Percentiles rank a stretch among this genome's conserved stretches.
phyloP scores from a whole-genome alignment of 2,113 vertebrate genomes.

The Urocolius indicus region DNA sequence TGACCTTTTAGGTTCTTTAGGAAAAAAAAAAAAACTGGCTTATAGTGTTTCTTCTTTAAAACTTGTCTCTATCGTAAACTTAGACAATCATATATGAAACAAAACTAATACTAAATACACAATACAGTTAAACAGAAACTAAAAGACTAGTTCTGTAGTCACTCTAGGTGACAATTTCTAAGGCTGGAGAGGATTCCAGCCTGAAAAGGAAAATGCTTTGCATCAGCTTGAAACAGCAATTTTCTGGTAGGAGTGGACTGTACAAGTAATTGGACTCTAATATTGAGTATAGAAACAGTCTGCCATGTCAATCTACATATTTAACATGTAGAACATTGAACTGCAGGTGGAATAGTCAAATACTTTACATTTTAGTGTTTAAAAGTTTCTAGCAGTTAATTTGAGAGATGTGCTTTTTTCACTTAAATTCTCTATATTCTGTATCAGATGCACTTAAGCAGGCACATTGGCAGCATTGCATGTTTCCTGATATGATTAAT shows the following conservation, averaged over 20 bases:
- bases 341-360: not conserved
- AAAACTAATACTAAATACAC: not conserved
- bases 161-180: not conserved
- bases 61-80: not conserved
- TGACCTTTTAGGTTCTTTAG: not conserved
- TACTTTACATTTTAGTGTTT: not conserved
- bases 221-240: not conserved
- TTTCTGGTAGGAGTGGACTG: not conserved
- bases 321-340: not conserved
- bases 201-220: not conserved
- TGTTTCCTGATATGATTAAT: not conserved
- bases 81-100: not conserved
- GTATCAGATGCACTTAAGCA: not conserved
- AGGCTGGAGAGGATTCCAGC: not conserved
- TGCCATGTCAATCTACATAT: not conserved
- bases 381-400: not conserved
- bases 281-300: not conserved
- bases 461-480: fast-evolving
- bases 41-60: not conserved
- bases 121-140: not conserved
- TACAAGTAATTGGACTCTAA: not conserved
- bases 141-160: not conserved
- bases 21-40: no score
- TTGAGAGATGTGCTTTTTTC: not conserved
- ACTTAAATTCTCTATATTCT: not conserved